Evolutionary conservation across 2,888 invertebrate species (phyloP).

Genomic region (Phortica magna): DNA sequence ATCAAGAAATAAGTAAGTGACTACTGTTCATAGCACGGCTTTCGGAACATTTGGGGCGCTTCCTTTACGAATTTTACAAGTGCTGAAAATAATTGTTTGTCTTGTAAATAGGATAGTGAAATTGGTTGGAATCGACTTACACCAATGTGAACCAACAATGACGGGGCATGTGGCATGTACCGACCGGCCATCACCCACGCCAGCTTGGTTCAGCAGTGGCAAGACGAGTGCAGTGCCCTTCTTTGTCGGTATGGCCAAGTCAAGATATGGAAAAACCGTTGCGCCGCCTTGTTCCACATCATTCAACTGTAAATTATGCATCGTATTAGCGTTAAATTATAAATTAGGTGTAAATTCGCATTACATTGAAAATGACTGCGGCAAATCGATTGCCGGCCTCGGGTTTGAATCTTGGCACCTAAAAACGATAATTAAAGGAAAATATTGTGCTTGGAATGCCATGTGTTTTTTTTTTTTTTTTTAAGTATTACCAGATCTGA

Average conservation of each 20-base stretch:
- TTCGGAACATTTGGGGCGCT: neutral
- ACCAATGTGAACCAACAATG: constrained; percentile 50
- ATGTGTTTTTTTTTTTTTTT: neutral
- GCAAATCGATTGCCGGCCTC: constrained; percentile 41
- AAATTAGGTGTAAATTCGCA: constrained; percentile 36
- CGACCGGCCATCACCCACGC: constrained; percentile 40
- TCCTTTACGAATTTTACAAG: neutral
- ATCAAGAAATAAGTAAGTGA: no score
- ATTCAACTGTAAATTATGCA: constrained; percentile 43
- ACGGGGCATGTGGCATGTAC: constrained; percentile 51
- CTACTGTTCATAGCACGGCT: neutral
- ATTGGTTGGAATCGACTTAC: constrained; percentile 32
- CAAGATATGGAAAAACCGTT: constrained; percentile 45
- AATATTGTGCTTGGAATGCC: neutral
- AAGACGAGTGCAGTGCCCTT: constrained; percentile 47
- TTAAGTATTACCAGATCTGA: constrained; percentile 22
- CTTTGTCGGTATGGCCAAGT: constrained; percentile 37
- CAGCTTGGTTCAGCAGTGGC: constrained; percentile 39
- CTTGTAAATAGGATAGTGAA: constrained; percentile 25
- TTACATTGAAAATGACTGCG: constrained; percentile 49
- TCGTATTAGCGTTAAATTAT: neutral
- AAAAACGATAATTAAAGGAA: neutral
- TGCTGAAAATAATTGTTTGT: neutral
- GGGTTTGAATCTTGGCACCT: constrained; percentile 5
- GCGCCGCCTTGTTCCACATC: constrained; percentile 46